These are phyloP conservation scores for Papilio dardanus DNA, from an alignment of 1,140 invertebrate genomes.

Conservation along the genomic window DNA sequence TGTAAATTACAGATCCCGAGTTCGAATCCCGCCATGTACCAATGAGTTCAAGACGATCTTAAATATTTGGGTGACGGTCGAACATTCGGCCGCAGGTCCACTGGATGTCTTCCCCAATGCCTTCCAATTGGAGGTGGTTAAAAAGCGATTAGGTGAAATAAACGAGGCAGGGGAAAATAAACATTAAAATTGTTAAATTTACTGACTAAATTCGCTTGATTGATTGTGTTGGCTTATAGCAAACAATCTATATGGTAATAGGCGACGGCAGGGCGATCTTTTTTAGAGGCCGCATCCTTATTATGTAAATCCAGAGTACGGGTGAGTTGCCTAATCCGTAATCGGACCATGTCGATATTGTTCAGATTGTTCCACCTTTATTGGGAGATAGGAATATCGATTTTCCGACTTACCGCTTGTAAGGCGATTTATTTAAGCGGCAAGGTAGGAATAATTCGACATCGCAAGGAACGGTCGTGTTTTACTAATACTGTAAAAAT, in stretches of 20 bases:
- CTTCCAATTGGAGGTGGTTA: background rate
- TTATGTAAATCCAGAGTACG: slow-evolving; percentile 56
- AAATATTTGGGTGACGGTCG: too few relatives aligned
- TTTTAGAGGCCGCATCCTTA: slow-evolving; percentile 54
- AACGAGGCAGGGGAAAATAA: background rate
- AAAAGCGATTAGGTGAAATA: background rate
- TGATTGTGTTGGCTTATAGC: slow-evolving; percentile 56
- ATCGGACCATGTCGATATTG: slow-evolving; percentile 47
- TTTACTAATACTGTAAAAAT: slow-evolving; percentile 14
- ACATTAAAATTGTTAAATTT: slow-evolving; percentile 26
- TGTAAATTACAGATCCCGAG: too few relatives aligned
- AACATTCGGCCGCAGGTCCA: background rate
- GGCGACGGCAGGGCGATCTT: slow-evolving; percentile 42
- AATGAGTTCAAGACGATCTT: too few relatives aligned
- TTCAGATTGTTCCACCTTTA: slow-evolving; percentile 44
- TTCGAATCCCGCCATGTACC: too few relatives aligned
- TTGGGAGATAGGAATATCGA: slow-evolving; percentile 37
- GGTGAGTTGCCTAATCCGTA: slow-evolving; percentile 52
- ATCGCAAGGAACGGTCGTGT: slow-evolving; percentile 21
- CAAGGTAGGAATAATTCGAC: slow-evolving; percentile 15
- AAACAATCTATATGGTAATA: slow-evolving; percentile 71
- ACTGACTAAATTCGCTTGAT: slow-evolving; percentile 50
- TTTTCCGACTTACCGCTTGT: slow-evolving; percentile 35
- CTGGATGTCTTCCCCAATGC: background rate
- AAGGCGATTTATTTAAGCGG: slow-evolving; percentile 34